Evolutionary conservation across 92 coral and sea anemone genomes (phyloP), one percentile per base, ranked within the genome.

Genomic region (Desmophyllum pertusum): DNA sequence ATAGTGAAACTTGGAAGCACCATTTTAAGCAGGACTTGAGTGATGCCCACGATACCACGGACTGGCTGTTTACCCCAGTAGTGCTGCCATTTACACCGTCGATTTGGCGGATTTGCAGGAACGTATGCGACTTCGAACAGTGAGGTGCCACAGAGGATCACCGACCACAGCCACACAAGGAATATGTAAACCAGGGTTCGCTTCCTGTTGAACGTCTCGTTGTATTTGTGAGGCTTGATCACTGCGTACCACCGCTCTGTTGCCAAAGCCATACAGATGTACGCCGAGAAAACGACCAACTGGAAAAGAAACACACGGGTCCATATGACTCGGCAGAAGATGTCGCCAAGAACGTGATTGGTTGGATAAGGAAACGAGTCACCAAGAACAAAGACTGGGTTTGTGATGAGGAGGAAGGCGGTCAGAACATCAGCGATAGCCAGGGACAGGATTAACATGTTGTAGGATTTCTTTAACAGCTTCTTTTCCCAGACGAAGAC

Each of bases 191-290:
- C 80, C 21, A 83, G 85, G 43, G 87, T 81, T 50, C 93, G 86
- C 52, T 70, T 68, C 48, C 79, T 86, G 14, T 81, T 82, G 59
- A 86, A 85, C n/a, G 84, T 80, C 23, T 72, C 71, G 42, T 73
- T 86, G 89, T 90, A 93, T 50, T 73, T 77, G 78, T 84, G 62
- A 5, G 98, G 98, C 83, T 77, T 91, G 52, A 90, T 70, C 8
- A 90, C 91, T 18, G 96, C 94, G 61, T 83, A 89, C 98, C 98
- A 95, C 42, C 98, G 94, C 72, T 95, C 98, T 42, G 91, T 83
- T 30, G 98, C 90, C 86, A 95, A 87, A 53, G 88, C 88, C 78
- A 89, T 78, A 73, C 90, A 91, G 30, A 92, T 92, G 79, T 90
- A 84, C 0, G 89, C 88, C 3, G 98, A 92, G 41, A 89, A 91